These are phyloP conservation scores for Auanema freiburgensis DNA, from an alignment of 2,888 invertebrate species.

Conservation along the genomic window DNA sequence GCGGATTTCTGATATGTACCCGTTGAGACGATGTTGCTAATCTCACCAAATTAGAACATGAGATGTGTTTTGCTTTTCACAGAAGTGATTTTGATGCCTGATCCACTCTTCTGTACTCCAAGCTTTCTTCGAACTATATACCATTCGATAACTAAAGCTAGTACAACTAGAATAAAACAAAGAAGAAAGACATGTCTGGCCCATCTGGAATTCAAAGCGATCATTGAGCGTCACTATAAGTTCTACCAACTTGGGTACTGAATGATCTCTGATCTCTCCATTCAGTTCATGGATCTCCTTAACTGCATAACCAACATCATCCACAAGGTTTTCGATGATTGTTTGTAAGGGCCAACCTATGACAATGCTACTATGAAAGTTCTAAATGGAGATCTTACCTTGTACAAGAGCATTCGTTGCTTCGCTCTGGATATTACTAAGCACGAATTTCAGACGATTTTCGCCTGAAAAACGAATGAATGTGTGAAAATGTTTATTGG, in stretches of 20 bases:
- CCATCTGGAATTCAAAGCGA: conserved; percentile 31
- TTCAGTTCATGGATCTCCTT: conserved; percentile 46
- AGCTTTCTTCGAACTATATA: conserved; percentile 53
- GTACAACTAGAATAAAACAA: conserved; percentile 43
- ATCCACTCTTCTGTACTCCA: conserved; percentile 50
- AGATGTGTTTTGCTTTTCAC: conserved; percentile 58
- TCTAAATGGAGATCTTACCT: conserved; percentile 42
- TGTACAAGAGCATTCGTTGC: conserved; percentile 56
- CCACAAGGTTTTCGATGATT: conserved; percentile 44
- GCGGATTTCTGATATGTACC: too few relatives aligned
- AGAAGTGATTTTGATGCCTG: conserved; percentile 44
- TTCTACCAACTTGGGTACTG: conserved; percentile 40
- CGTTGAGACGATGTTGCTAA: too few relatives aligned
- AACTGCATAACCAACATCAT: conserved; percentile 50
- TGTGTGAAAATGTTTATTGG: not conserved
- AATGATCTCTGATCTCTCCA: conserved; percentile 46
- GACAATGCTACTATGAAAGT: too few relatives aligned
- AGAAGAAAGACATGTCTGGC: conserved; percentile 48
- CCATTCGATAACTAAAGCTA: conserved; percentile 57
- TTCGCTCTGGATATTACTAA: conserved; percentile 56
- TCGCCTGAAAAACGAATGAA: conserved; percentile 30
- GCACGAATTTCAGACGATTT: conserved; percentile 31
- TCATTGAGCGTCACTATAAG: not conserved
- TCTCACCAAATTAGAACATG: conserved; percentile 40
- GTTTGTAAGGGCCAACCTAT: conserved; percentile 42